A percentile compares a stretch with the other conserved stretches of the same genome.
These are phyloP conservation scores for Heteropelma amictum DNA, from an alignment of 2,888 invertebrate species.

Conservation along the genomic window DNA sequence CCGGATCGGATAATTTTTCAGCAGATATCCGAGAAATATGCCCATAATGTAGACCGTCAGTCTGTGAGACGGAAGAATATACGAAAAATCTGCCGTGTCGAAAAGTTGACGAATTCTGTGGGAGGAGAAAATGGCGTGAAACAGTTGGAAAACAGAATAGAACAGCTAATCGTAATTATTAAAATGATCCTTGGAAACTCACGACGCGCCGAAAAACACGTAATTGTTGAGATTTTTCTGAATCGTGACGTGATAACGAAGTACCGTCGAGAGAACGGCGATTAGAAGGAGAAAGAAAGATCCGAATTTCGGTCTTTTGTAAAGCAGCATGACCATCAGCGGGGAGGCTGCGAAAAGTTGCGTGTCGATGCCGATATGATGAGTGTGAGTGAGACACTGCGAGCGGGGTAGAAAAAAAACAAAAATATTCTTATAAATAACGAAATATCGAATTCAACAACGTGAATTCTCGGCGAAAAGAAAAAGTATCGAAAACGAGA, in stretches of 20 bases:
- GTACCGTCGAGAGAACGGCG: slow-evolving; percentile 81
- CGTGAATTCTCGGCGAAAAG: not conserved
- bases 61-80: slow-evolving; percentile 83
- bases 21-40: slow-evolving; percentile 81
- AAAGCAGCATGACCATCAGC: slow-evolving; percentile 80
- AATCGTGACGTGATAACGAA: slow-evolving; percentile 83
- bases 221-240: slow-evolving; percentile 82
- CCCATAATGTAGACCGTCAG: slow-evolving; percentile 85
- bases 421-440: too few species aligned
- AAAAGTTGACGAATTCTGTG: slow-evolving; percentile 83
- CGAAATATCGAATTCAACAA: not conserved
- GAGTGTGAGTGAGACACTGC: slow-evolving; percentile 85
- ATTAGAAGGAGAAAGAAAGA: slow-evolving; percentile 76
- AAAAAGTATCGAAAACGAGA: not conserved
- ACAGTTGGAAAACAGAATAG: not conserved
- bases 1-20: slow-evolving; percentile 78
- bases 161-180: too few species aligned
- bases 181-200: slow-evolving; percentile 70
- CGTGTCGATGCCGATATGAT: slow-evolving; percentile 86
- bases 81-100: slow-evolving; percentile 84
- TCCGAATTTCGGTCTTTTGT: slow-evolving; percentile 82
- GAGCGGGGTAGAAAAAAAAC: too few species aligned
- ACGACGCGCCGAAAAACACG: slow-evolving; percentile 85
- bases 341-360: slow-evolving; percentile 84
- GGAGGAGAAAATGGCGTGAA: not conserved